Evolutionary conservation across 2,797 vertebrate genomes (phyloP).

Genomic region (Graptemys geographica): DNA sequence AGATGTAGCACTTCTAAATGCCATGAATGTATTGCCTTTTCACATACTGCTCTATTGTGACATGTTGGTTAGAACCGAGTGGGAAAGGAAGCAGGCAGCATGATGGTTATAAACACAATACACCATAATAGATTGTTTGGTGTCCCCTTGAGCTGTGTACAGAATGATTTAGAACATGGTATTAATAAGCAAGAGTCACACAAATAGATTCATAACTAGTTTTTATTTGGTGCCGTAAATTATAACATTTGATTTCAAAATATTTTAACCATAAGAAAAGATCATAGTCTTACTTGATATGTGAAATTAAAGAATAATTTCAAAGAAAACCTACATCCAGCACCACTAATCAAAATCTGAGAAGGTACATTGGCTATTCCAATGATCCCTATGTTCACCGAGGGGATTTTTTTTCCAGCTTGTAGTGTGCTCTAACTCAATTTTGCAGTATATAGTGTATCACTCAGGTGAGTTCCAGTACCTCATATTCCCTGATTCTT

Average conservation of each 20-base stretch:
- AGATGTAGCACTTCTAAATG: background rate
- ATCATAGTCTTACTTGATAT: background rate
- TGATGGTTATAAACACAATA: background rate
- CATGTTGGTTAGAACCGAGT: background rate
- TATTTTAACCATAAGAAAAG: background rate
- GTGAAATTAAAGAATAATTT: background rate
- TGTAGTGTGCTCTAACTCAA: background rate
- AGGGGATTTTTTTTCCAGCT: background rate
- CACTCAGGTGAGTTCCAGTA: conserved; percentile 14
- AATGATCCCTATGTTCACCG: background rate
- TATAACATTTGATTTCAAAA: background rate
- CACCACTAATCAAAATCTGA: background rate
- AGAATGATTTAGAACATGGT: background rate
- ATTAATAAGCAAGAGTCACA: background rate
- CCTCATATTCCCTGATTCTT: conserved; percentile 23
- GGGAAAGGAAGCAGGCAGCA: background rate
- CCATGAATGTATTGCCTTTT: conserved; percentile 2
- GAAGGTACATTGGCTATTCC: background rate
- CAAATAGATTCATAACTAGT: background rate
- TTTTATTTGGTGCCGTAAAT: background rate
- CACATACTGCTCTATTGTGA: background rate
- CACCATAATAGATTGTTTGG: background rate
- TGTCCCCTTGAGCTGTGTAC: background rate
- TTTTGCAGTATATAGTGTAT: conserved; percentile 34
- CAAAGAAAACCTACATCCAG: background rate